phyloP scores from a whole-genome alignment of 1,140 invertebrate genomes.

The Eupeodes corollae region DNA sequence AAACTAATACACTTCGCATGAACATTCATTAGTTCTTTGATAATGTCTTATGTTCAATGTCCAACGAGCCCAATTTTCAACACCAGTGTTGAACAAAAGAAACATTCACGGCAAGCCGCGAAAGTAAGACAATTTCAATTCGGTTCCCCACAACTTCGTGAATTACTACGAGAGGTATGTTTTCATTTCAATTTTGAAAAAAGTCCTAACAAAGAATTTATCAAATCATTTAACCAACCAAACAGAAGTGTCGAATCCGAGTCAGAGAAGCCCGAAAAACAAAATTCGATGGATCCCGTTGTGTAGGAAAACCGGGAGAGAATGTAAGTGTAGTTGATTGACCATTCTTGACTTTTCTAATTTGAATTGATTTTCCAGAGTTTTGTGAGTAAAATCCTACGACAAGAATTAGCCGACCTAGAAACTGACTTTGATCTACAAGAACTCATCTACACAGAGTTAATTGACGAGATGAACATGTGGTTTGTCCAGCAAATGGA shows the following conservation, averaged over 20 bases:
- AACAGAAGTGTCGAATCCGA: slow-evolving; percentile 8
- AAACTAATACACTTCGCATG: too few relatives aligned
- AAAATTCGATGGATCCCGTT: background rate
- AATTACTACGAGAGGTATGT: slow-evolving; percentile 22
- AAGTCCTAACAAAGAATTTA: background rate
- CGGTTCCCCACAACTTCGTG: slow-evolving; percentile 22
- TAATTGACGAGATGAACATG: slow-evolving; percentile 23
- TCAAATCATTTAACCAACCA: background rate
- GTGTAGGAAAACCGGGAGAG: background rate
- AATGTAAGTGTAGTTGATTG: background rate
- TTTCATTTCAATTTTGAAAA: background rate
- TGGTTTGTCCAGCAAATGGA: slow-evolving; percentile 28
- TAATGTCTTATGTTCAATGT: background rate
- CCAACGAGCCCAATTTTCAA: slow-evolving; percentile 15
- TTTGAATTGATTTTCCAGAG: slow-evolving; percentile 9
- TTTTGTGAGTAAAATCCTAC: slow-evolving; percentile 15
- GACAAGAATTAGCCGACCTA: slow-evolving; percentile 20
- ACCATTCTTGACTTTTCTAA: background rate
- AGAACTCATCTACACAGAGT: slow-evolving; percentile 19
- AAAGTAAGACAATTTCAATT: slow-evolving; percentile 15
- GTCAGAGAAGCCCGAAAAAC: slow-evolving; percentile 3
- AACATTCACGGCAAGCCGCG: slow-evolving; percentile 23
- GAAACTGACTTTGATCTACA: slow-evolving; percentile 24
- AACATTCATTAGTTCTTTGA: too few relatives aligned
- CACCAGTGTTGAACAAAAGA: slow-evolving; percentile 26